Base-by-base conservation (phyloP, 2,888 invertebrate genomes). In the Stictocephala bisonia region DNA sequence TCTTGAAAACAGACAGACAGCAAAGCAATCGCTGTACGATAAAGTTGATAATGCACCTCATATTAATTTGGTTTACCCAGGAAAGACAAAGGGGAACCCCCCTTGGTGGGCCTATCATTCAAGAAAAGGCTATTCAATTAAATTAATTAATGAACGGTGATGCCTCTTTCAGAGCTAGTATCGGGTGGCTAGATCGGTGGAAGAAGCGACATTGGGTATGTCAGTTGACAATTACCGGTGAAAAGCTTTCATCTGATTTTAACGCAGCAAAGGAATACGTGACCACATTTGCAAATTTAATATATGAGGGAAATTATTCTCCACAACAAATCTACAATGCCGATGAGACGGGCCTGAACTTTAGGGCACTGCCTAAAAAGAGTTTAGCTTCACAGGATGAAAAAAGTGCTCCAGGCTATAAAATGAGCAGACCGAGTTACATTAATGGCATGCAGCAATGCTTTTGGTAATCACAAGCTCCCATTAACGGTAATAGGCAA, bases 321-420 rank as follows among this genome's bases (percentile, higher is more conserved):
- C 53, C 51, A n/a, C 48, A 72, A 18, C 78, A 79, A 71, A 74
- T 81, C 48, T 80, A 78, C 67, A 80, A 80, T 60, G 77, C 78
- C 20, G 80, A 79, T 69, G 79, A 80, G 70, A 80, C 79, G 7
- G 78, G 78, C 26, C 74, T 80, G 67, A 79, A 79, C 70, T 79
- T 75, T 66, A 79, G 77, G 77, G 76, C 75, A 60, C 73, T 80
- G 50, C 79, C 79, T 35, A 75, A 70, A 74, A 76, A 68, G 18
- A 79, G 78, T 40, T 71, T 77, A 48, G 78, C 77, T 66, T 74
- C 73, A 41, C 74, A 74, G 72, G 66, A 74, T 15, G 56, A 56
- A 56, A 1, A 27, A 6, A 11, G 15, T 73, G 79, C 77, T 64
- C 74, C 72, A 20, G 80, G 79, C 13, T 75, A 77, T 44, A 80